Base-by-base conservation (phyloP, 2,888 invertebrate species). In the Stenchaetothrips biformis region DNA sequence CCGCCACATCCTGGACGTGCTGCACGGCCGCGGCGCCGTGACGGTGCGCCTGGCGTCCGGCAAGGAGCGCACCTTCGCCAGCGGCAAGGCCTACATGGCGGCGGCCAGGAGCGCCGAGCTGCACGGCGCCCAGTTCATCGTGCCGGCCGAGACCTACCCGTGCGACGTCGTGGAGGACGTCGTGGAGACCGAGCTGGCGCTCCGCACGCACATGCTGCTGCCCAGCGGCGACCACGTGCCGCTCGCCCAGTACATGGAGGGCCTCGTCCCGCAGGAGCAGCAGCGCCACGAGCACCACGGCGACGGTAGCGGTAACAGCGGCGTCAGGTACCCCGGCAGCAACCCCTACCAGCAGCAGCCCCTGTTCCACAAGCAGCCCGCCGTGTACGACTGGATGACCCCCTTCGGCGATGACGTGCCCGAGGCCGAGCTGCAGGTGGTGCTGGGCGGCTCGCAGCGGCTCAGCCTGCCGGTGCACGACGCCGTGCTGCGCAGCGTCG, bases 291-390 rank as follows among this genome's bases (percentile, higher is more conserved):
- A 6, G 67, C 67, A 62, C 62, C 62, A 67, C 67, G 21, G 67
- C 67, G 21, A 21, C 67, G 9, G 53, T 8, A 74, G 67, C 67
- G 11, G 67, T 25, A 25, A 6, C 53, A 11, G 11, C 25, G 67
- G 9, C 67, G 67, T 74, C 67, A 9, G 67, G 21, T 74, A 74
- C 67, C 67, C 67, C 21, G 67, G 67, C 21, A 25, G 25, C 67
- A 74, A 74, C 67, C 67, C 67, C 67, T 74, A 74, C 67, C 67
- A 74, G 67, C 67, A 74, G 21, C 67, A 74, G 21, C 67, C 67
- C 21, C 67, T 74, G 6, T 74, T 25, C 67, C 67, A 74, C 67
- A n/a, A 21, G 67, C 67, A 74, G 67, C 67, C 67, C 67, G 67
- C 67, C 25, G 67, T 74, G 25, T 74, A 74, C 67, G 67, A 74